A percentile compares a stretch with the other conserved stretches of the same genome.
Conservation (phyloP, 1,140 invertebrate genomes). For the Nasonia giraulti region DNA sequence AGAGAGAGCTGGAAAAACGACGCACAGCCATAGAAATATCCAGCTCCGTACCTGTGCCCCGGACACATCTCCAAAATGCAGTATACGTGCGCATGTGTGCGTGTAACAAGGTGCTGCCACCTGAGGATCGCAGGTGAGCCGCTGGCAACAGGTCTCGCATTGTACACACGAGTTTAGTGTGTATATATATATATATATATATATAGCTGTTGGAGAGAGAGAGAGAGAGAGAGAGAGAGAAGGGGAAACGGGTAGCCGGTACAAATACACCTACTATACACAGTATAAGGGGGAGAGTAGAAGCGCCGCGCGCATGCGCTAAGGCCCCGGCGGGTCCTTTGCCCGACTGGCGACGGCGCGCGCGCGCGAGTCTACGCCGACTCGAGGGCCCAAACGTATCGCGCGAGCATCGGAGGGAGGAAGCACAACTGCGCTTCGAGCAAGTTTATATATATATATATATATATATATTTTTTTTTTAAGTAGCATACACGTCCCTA, state of each 20-base stretch:
- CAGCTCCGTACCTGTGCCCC: neutral
- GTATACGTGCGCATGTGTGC: neutral
- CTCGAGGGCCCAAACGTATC: constrained; percentile 63
- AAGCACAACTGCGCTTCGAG: constrained; percentile 9
- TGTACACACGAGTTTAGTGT: too few relatives aligned
- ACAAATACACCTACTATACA: neutral
- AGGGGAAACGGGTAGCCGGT: constrained; percentile 10
- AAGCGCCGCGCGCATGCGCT: constrained; percentile 56
- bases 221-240: neutral
- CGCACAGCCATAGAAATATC: neutral
- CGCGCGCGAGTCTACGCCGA: constrained; percentile 21
- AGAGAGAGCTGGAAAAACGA: neutral
- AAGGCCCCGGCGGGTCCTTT: constrained; percentile 58
- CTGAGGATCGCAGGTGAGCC: constrained; percentile 56
- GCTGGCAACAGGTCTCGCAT: constrained; percentile 39
- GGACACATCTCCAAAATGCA: neutral
- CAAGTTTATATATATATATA: too few relatives aligned
- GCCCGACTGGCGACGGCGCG: constrained; percentile 42
- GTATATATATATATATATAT: too few relatives aligned
- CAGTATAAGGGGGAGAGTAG: neutral
- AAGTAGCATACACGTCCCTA: too few relatives aligned
- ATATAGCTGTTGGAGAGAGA: too few relatives aligned
- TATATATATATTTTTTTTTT: too few relatives aligned
- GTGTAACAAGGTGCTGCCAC: constrained; percentile 64
- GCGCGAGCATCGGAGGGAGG: constrained; percentile 53